Base-by-base conservation (phyloP, 2,113 vertebrate species). In the Casuarius casuarius region DNA sequence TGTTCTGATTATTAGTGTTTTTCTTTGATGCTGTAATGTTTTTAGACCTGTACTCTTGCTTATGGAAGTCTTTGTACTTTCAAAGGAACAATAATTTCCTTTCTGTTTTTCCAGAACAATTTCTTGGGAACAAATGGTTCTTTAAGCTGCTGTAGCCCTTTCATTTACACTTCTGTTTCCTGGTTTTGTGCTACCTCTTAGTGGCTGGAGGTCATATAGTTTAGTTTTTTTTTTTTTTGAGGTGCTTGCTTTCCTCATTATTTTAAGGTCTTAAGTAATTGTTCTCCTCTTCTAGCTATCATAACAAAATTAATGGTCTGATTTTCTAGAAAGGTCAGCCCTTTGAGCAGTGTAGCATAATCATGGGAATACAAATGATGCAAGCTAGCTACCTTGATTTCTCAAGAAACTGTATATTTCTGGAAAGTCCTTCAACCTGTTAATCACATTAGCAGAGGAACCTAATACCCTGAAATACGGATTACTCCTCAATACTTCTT, bases 261-360 rank as follows among this genome's bases (percentile, higher is more conserved):
- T 51, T 89, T 89, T 56, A 84, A 84, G 56, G n/a, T 54, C 42
- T 72, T 58, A 40, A 81, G 58, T 42, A 89, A 95, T 82, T 68
- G 46, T 40, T 87, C 40, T 67, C 35, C 56, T 89, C 28, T 70
- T 94, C 21, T 33, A 48, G 56, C 52, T 84, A 68, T 75, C 48
- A 38, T 33, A 94, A 76, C 66, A 70, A 65, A 94, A 82, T 87
- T 87, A 91, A 91, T 40, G 48, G 70, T n/a, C 77, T 79, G 61
- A 66, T 94, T 91, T 87, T 35, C 52, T 75, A 38, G 70, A 87
- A 52, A 94, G 88, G 71, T 95, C 90, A 77, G 48, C 40, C 51
- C 42, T 90, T 77, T 42, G 44, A 94, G 25, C 40, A 73, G 25
- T 8, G 38, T 28, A 87, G n/a, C 28, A 38, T 42, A 51, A 63